Conservation (phyloP, 37 sponge, comb jelly and placozoan species). For the Crambe crambe region DNA sequence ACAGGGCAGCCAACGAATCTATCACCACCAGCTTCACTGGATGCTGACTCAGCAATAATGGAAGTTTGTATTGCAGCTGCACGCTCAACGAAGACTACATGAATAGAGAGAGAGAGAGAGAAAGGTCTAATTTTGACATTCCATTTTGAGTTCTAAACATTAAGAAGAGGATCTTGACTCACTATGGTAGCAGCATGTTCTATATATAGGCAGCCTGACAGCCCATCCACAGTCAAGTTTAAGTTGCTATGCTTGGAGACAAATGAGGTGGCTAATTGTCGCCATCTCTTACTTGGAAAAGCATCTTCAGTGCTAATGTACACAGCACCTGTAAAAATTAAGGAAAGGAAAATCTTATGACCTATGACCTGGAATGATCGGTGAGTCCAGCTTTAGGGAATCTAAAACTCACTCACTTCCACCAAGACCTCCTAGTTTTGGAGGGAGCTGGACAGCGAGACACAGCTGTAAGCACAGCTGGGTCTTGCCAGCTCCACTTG, state of each 20-base stretch:
- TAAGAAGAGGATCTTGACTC: neutral
- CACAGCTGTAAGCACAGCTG: constrained; percentile 93
- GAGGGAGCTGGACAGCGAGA: constrained; percentile 83
- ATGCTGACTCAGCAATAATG: constrained; percentile 50
- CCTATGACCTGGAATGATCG: too few relatives aligned
- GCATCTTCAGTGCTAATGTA: constrained; percentile 89
- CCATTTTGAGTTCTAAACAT: neutral
- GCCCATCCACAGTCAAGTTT: constrained; percentile 13
- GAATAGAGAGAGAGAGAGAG: neutral
- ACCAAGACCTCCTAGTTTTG: constrained; percentile 66
- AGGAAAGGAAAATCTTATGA: neutral
- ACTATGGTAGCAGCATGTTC: constrained; percentile 72
- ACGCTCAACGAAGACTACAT: constrained; percentile 47
- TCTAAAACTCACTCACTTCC: constrained; percentile 26
- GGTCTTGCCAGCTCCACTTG: constrained; percentile 92
- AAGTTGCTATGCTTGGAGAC: constrained; percentile 13
- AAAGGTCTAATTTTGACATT: neutral
- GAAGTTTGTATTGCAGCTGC: constrained; percentile 65
- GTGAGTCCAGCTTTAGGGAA: too few relatives aligned
- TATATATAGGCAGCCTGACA: constrained; percentile 56
- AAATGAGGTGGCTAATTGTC: constrained; percentile 64
- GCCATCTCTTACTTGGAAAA: constrained; percentile 83
- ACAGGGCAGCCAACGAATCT: constrained; percentile 91
- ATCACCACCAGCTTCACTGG: constrained; percentile 72
- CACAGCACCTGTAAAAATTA: constrained; percentile 55